Base-by-base conservation (phyloP, 2,797 vertebrate species). In the Chiloscyllium punctatum region DNA sequence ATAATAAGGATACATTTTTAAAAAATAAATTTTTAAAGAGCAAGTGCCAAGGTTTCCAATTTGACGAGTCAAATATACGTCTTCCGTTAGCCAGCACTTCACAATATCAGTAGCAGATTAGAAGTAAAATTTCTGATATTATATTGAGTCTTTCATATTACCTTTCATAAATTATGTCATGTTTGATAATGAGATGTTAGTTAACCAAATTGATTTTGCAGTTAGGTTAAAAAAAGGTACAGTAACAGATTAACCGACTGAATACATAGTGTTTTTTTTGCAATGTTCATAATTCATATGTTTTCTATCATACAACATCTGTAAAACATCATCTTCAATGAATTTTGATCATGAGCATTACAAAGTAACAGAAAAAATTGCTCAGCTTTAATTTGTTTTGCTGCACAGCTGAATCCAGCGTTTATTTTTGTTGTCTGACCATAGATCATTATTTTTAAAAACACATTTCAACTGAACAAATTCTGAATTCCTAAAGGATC, bases 241-340 rank as follows among this genome's bases (percentile, higher is more conserved):
- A 11, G 71, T 48, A 74, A 9, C 94, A 74, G 71, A 51, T 95
- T 95, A 95, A 95, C 94, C 16, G 69, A 51, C 69, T 51, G 71
- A 53, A 48, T 77, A 53, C 13, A 21, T 42, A 23, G 62, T 23
- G 69, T 51, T 48, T 51, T 53, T 72, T 51, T 53, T 72, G 48
- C 69, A 33, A 72, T 48, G 1, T 95, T 77, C 25, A 53, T 25
- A 30, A 74, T 94, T 94, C 94, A 77, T 94, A 71, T 94, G 91
- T 27, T 94, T 94, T 42, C 66, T 48, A 94, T 95, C 94, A 74
- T 18, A 30, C 27, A 51, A 77, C 71, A 72, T 77, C 90, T 51
- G 68, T 69, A 94, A 94, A 94, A 74, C 53, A 95, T 95, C 71
- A 77, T 77, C 68, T 94, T 94, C 92, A 51, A 72, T 51, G 71